Evolutionary conservation across 2,113 vertebrate genomes (phyloP), one percentile per base, ranked within the genome.

Genomic region (Heterochromis multidens): DNA sequence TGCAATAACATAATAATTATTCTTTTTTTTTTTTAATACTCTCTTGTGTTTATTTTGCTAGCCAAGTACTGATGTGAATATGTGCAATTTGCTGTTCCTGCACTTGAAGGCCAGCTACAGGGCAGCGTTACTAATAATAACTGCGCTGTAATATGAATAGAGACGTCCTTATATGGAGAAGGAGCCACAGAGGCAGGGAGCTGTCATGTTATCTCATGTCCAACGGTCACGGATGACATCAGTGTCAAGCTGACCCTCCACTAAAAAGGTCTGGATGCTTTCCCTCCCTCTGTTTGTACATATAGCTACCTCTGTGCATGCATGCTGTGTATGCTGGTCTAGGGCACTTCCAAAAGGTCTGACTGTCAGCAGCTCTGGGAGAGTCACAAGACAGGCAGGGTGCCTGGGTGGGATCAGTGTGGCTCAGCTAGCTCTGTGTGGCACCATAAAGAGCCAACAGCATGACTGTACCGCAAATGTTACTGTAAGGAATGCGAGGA

Each of bases 161-260:
- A 84, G 84, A 57, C 29, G 2, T 83, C 94, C 93, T 92, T 95
- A 88, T 95, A 94, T 89, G 94, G 95, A 54, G 21, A 91, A 49
- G 82, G 78, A 92, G 88, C 83, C 87, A 37, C 13, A 7, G 81
- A 86, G 86, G 78, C 80, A 76, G 59, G 37, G 80, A 86, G 80
- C 86, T 25, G 85, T 25, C 72, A 79, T 59, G 77, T 89, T 92
- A 90, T 93, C 91, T 91, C 89, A 87, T 88, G 88, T 76, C 58
- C 77, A 78, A 11, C n/a, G 61, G 91, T 82, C 90, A 90, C 21
- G 14, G 60, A 90, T 93, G 93, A 94, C 91, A 94, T 94, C 89
- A 93, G 80, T 90, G 90, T 88, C 88, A 86, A 57, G 76, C 82
- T 94, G 91, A 91, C 90, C 92, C 88, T 81, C 56, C 49, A 52